Base-by-base conservation (phyloP, 2,113 vertebrate genomes). In the Stercorarius parasiticus region DNA sequence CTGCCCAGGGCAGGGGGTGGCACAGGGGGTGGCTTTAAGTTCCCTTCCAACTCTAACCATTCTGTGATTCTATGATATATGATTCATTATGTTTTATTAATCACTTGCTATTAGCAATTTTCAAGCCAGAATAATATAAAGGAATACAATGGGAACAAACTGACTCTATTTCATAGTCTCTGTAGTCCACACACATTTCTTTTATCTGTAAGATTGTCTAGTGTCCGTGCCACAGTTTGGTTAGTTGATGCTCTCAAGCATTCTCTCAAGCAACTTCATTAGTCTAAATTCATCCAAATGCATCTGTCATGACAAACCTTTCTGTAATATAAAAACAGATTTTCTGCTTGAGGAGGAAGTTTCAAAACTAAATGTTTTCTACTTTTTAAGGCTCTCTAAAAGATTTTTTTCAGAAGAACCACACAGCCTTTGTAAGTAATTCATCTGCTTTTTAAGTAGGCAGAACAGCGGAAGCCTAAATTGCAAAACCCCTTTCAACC, bases 181-280 rank as follows among this genome's bases (percentile, higher is more conserved):
- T 34, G 8, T 16, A 10, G 22, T 21, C 34, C 43, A 27, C 20
- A 53, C 16, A 22, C 11, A 13, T 26, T 64, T n/a, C 8, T 88
- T 59, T 85, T 27, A 27, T 25, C 38, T 56, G 45, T n/a, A 6
- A 36, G 45, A 13, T 2, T 25, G 13, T 50, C 26, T 52, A 15
- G 2, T 1, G 18, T 30, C 76, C 56, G 2, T 10, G 36, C 27
- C 20, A 50, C 1, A 10, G 88, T 21, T 64, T 70, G 77, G 38
- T 36, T 80, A 36, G 25, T 55, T n/a, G 34, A 59, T 59, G 27
- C 56, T n/a, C 56, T 22, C 40, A 83, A 94, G 90, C 62, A 65
- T 64, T 92, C 91, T 97, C 90, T 94, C 77, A 84, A 94, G 78
- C 30, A 97, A 95, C 17, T 23, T 27, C 30, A 21, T 77, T 16